Evolutionary conservation across 2,888 invertebrate species (phyloP), one percentile per base, ranked within the genome.

Genomic region (Lacanobia oleracea): DNA sequence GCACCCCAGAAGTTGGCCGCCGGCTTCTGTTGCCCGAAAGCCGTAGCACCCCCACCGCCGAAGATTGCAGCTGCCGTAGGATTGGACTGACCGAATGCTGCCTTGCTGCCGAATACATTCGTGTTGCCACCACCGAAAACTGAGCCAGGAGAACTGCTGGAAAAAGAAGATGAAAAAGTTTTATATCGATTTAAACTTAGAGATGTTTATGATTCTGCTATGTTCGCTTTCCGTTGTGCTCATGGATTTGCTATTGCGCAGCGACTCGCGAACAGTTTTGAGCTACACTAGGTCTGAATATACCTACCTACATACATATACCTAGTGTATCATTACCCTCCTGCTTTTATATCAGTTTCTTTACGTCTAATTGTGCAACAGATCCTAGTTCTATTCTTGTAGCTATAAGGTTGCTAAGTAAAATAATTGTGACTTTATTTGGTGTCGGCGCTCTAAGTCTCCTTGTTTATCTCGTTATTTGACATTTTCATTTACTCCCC

Each of bases 71-170:
- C 86, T 0, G 94, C 89, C 0, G 91, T 83, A 0, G 90, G 79
- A 71, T 91, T 94, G 0, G 92, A 50, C 62, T 95, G 95, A 0
- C 94, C 93, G 80, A 96, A 96, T 0, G 93, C 63, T 0, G 94
- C 14, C 69, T 93, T 94, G 7, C 90, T 88, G 10, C 94, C 94
- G 75, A 96, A 96, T 2, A 94, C 92, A 79, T 94, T 94, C 0
- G 91, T 83, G 63, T 82, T 86, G 21, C 85, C 87, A 10, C 89
- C 85, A n/a, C 95, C 94, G 53, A 95, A 95, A 2, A 93, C 92
- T 9, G 94, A 92, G 4, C 90, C 89, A 0, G 92, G 68, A 37
- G 93, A 86, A 60, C 92, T 94, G 50, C 43, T 67, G 43, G 1
- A 37, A 77, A 53, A 14, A 37, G 5, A 4, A 27, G 2, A 37